Base-by-base conservation (phyloP, 1,140 invertebrate species). In the Drosophila bocki region DNA sequence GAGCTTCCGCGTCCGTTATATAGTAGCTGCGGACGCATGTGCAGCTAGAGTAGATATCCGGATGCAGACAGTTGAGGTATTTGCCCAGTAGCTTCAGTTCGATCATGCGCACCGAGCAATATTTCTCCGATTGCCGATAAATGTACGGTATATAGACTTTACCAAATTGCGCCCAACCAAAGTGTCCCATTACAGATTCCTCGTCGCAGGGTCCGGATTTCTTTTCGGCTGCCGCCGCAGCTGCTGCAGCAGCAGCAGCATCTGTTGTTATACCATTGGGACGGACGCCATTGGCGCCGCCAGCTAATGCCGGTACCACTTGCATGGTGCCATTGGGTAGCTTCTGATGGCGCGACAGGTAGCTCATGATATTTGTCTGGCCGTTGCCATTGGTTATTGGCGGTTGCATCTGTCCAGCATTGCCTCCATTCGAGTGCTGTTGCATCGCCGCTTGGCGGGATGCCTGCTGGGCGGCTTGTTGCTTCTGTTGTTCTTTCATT, bases 21-120 rank as follows among this genome's bases (percentile, higher is more conserved):
- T 97, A 99, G 93, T 98, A 98, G 93, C 97, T 98, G 64, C 97
- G 95, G 58, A 99, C 97, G 92, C 96, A 97, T 2, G 97, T 98
- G 92, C 97, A 98, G 61, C 94, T 95, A 75, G 94, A 95, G 92
- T 97, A 97, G 75, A 98, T 96, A 83, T 97, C 97, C 53, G 96
- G 95, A 93, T 97, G 96, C 39, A 98, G 93, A 83, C 96, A 96
- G 87, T 95, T 96, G 76, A 97, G 94, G 94, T 96, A 97, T 94
- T 96, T 97, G 93, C 96, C 96, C n/a, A 98, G 93, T 41, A 97
- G 93, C 93, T 97, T 97, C 79, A 95, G 95, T 93, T 99, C 98
- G 47, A 98, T 96, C 94, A 99, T 98, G 39, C 97, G 94, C 44
- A 99, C 97, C 15, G 97, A 96, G 92, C 97, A 97, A 92, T 97